Conservation (phyloP, 2,888 invertebrate species). For the Eristalinus aeneus region DNA sequence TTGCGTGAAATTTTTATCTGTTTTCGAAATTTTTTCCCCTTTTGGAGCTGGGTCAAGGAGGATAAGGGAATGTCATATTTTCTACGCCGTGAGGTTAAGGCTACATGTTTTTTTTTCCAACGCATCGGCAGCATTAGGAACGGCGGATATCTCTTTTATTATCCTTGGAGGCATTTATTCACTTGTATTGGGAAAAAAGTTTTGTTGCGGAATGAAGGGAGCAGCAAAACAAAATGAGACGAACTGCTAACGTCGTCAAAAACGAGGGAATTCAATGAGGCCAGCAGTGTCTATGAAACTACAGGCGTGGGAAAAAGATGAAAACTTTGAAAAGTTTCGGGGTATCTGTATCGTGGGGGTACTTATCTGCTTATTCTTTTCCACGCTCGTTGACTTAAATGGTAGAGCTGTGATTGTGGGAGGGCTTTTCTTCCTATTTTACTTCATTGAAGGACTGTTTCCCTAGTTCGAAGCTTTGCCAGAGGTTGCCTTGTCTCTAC, state of each 20-base stretch:
- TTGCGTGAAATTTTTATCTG: conserved; percentile 63
- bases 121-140: conserved; percentile 46
- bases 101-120: conserved; percentile 23
- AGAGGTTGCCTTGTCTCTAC: too few species aligned
- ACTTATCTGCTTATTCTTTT: background rate
- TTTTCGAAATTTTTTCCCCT: conserved; percentile 38
- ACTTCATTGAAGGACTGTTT: too few species aligned
- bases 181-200: conserved; percentile 28
- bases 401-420: background rate
- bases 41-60: background rate
- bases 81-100: background rate
- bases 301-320: background rate
- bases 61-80: conserved; percentile 9
- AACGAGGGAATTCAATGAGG: background rate
- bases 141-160: conserved; percentile 36
- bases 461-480: too few species aligned
- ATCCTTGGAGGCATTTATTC: conserved; percentile 26
- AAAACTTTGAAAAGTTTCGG: background rate
- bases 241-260: conserved; percentile 14
- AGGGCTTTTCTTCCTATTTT: too few species aligned
- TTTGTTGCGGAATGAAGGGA: background rate
- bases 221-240: background rate
- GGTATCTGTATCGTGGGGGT: background rate
- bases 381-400: background rate
- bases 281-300: background rate